Percentiles rank a stretch among this genome's conserved stretches.
Evolutionary conservation across 2,888 invertebrate species (phyloP).

Genomic region (Sthenelais limicola): DNA sequence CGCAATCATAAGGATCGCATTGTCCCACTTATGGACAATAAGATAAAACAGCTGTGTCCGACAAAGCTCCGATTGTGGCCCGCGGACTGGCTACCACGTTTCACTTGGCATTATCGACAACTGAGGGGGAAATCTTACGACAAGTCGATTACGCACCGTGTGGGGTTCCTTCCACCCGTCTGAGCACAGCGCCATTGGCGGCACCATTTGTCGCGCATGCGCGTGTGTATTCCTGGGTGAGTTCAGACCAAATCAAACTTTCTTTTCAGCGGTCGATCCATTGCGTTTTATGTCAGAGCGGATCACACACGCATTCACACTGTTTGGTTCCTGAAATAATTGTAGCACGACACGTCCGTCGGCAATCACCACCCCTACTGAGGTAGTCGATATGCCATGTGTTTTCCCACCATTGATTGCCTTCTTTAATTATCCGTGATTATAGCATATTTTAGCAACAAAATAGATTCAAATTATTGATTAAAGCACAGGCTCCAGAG

Average conservation of each 20-base stretch:
- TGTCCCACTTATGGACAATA: too few species aligned
- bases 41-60: too few species aligned
- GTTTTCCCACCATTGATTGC: conserved; percentile 12
- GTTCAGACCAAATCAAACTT: background rate
- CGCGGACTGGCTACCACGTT: too few species aligned
- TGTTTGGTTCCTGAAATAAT: conserved; percentile 21
- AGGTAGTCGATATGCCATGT: background rate
- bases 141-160: background rate
- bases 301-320: background rate
- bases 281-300: conserved; percentile 7
- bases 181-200: conserved; percentile 7
- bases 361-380: background rate
- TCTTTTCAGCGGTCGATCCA: background rate
- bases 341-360: background rate
- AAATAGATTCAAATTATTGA: conserved; percentile 15
- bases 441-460: conserved; percentile 7
- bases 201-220: conserved; percentile 2
- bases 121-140: conserved; percentile 10
- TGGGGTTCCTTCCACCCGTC: background rate
- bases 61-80: too few species aligned
- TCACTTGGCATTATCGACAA: conserved; percentile 7
- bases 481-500: too few species aligned
- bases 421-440: conserved; percentile 22
- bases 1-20: too few species aligned
- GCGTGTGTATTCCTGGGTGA: conserved; percentile 6